Evolutionary conservation across 2,888 invertebrate species (phyloP).

Genomic region (Epirrhoe alternata): DNA sequence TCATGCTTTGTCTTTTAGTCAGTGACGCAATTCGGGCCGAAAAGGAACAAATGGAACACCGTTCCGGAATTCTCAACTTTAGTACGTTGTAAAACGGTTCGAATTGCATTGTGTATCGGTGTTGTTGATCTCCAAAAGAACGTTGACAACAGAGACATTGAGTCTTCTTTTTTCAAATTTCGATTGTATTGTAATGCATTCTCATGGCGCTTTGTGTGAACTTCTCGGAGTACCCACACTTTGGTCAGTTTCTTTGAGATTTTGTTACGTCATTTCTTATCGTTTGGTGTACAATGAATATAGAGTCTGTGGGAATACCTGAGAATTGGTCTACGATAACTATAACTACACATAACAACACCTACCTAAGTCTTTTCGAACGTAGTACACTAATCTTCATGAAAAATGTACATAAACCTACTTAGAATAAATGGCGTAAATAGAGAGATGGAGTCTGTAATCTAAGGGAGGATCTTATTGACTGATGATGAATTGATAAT

Average conservation of each 20-base stretch:
- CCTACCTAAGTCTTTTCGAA: no score
- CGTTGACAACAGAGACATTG: conserved; percentile 85
- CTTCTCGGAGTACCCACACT: conserved; percentile 62
- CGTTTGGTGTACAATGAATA: background rate
- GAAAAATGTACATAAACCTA: no score
- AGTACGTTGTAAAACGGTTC: conserved; percentile 47
- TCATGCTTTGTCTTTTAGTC: conserved; percentile 82
- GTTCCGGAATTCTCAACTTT: conserved; percentile 50
- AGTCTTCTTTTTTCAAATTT: conserved; percentile 82
- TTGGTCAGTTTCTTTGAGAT: conserved; percentile 10
- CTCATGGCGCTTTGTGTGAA: conserved; percentile 82
- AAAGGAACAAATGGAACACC: conserved; percentile 73
- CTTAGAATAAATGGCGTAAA: no score
- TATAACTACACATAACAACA: no score
- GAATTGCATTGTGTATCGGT: conserved; percentile 24
- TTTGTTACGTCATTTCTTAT: background rate
- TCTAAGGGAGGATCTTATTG: no score
- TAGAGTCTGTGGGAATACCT: background rate
- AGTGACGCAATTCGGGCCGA: conserved; percentile 82
- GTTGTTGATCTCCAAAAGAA: conserved; percentile 76
- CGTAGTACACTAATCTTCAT: no score
- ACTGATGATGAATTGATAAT: no score
- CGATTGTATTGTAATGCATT: conserved; percentile 84
- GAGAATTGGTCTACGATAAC: no score
- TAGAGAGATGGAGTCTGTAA: no score